Percentiles rank a stretch among this genome's conserved stretches.
Evolutionary conservation across 92 coral and sea anemone genomes (phyloP).

Genomic region (Muricea muricata): DNA sequence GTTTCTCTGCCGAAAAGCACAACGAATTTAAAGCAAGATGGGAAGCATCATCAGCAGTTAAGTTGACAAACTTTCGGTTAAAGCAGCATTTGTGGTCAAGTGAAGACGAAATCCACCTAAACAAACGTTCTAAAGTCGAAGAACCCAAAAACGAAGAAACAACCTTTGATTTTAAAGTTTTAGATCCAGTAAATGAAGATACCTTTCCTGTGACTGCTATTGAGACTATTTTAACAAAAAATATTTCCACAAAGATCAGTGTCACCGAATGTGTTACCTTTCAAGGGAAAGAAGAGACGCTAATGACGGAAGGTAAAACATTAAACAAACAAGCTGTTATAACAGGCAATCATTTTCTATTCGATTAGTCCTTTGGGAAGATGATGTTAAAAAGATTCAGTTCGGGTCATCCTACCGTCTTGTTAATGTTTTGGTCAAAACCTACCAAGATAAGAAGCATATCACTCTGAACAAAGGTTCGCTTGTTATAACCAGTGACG

Average conservation of each 20-base stretch:
- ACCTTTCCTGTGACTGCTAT: neutral
- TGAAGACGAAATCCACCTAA: neutral
- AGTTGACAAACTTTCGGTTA: neutral
- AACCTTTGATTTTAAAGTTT: neutral
- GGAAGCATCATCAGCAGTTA: neutral
- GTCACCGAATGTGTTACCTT: neutral
- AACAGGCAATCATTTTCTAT: constrained; percentile 1
- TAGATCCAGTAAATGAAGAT: neutral
- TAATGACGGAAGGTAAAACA: neutral
- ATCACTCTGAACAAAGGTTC: neutral
- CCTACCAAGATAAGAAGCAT: constrained; percentile 3
- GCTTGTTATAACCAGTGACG: neutral
- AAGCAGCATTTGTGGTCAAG: neutral
- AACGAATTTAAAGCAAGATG: constrained; percentile 1
- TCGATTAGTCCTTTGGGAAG: constrained; percentile 10
- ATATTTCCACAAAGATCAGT: neutral
- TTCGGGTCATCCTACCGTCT: neutral
- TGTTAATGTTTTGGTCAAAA: neutral
- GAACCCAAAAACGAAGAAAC: neutral
- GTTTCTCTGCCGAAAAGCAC: constrained; percentile 3
- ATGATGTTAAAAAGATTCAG: neutral
- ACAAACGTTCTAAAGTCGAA: neutral
- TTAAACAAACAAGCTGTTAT: constrained; percentile 10
- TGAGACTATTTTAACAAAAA: neutral
- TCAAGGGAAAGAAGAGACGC: neutral